Percentiles rank a stretch among this genome's conserved stretches.
Evolutionary conservation across 1,140 invertebrate species (phyloP).

Genomic region (Teleopsis dalmanni): DNA sequence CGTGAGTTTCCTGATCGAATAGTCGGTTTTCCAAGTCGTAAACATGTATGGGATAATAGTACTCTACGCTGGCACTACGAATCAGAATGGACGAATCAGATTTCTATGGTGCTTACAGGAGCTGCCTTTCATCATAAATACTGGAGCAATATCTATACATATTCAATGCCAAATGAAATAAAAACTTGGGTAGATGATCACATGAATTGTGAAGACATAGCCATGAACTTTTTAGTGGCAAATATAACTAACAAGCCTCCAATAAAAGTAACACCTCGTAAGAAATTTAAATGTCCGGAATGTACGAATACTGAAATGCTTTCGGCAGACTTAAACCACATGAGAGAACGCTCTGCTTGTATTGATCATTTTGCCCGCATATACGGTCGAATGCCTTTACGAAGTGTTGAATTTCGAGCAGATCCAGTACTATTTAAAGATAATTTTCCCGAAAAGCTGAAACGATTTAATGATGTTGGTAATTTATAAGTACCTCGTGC

Average conservation of each 20-base stretch:
- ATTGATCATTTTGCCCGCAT: conserved; percentile 78
- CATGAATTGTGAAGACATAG: conserved; percentile 99
- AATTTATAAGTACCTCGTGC: too few species aligned
- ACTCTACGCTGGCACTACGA: conserved; percentile 82
- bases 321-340: conserved; percentile 84
- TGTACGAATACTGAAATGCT: conserved; percentile 91
- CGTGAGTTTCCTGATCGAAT: conserved; percentile 88
- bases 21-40: conserved; percentile 83
- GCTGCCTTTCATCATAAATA: conserved; percentile 92
- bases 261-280: conserved; percentile 94
- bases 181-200: conserved; percentile 80
- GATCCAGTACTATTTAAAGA: conserved; percentile 93
- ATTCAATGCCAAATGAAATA: conserved; percentile 69
- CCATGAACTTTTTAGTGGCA: conserved; percentile 98
- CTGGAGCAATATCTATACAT: conserved; percentile 85
- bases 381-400: conserved; percentile 82
- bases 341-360: conserved; percentile 88
- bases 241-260: conserved; percentile 95
- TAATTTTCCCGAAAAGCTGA: conserved; percentile 76
- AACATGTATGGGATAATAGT: conserved; percentile 82
- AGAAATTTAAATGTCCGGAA: conserved; percentile 96
- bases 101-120: conserved; percentile 87
- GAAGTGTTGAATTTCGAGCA: conserved; percentile 84
- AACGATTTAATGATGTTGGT: conserved; percentile 86
- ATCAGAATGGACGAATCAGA: conserved; percentile 91